A percentile compares a stretch with the other conserved stretches of the same genome.
phyloP scores from a whole-genome alignment of 2,888 invertebrate species.

The Eupeodes latifasciatus region DNA sequence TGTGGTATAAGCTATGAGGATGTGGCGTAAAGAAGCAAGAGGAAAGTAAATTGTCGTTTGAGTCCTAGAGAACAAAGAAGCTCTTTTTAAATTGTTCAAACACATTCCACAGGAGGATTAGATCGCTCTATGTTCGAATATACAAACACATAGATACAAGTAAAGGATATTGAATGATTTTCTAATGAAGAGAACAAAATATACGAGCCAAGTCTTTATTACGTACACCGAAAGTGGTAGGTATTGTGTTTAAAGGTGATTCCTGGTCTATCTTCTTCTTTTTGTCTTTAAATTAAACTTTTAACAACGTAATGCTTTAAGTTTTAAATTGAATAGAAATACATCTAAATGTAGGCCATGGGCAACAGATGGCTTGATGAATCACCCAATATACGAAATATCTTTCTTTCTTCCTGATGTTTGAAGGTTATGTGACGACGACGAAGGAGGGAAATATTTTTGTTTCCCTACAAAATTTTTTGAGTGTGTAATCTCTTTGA shows the following conservation, averaged over 20 bases:
- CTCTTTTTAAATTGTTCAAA: constrained; percentile 32
- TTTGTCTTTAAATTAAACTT: constrained; percentile 1
- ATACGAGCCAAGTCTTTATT: neutral
- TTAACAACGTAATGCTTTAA: constrained; percentile 4
- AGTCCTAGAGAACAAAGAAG: constrained; percentile 24
- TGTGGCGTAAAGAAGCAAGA: neutral
- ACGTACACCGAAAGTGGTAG: neutral
- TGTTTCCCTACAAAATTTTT: neutral
- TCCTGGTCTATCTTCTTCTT: no score
- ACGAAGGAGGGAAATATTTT: no score
- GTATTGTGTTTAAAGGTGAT: neutral
- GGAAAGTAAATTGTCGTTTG: constrained; percentile 47
- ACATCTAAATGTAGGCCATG: no score
- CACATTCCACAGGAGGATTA: constrained; percentile 21
- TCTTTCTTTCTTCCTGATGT: neutral
- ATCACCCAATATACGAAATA: neutral
- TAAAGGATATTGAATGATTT: neutral
- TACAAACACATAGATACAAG: neutral
- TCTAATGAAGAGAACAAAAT: constrained; percentile 10
- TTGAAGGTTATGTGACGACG: neutral
- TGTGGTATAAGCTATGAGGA: neutral
- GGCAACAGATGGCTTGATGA: constrained; percentile 4
- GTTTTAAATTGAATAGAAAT: neutral
- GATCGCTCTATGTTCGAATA: neutral
- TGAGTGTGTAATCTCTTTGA: constrained; percentile 5